Evolutionary conservation across 2,797 vertebrate species (phyloP), one percentile per base, ranked within the genome.

Genomic region (Cercopithecus hamlyni): DNA sequence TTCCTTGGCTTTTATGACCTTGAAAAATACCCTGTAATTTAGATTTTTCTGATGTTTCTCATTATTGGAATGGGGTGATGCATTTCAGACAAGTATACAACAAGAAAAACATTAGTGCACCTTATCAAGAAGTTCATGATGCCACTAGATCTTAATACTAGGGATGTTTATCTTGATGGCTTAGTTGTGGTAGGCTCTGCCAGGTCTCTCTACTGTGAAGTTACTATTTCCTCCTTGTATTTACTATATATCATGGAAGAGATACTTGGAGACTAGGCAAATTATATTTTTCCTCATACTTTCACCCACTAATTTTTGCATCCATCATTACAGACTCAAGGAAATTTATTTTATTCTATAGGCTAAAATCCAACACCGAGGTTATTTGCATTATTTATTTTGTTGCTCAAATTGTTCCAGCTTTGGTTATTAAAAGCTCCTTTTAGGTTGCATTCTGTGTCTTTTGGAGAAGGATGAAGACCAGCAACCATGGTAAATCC

Each of bases 401-500:
- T 94, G 9, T 77, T 77, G 5, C 10, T 92, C 41, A 55, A 33
- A 83, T 57, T 67, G 20, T 39, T 70, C 36, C 22, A 87, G 10
- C 4, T 80, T 90, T 73, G 12, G 8, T 41, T 55, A 58, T 86
- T 48, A 81, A 88, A 67, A 77, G 10, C 19, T 70, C 7, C 48
- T 76, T 81, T 83, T 43, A 22, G 33, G 27, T 76, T 86, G 52
- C 2, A 86, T 33, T n/a, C 41, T 41, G 8, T 75, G 27, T 80
- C 67, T 41, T 75, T 83, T 36, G 20, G 1, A 80, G 41, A 88
- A 98, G 97, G 89, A 98, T 52, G 82, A 98, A 98, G 97, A 98
- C 96, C 96, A 98, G 95, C 79, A 98, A 98, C 98, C 76, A 0
- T 97, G 97, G 97, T 98, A 98, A 98, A 98, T 98, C 98, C 98